phyloP scores from a whole-genome alignment of 2,888 invertebrate species.

The Heliconius ismenius region DNA sequence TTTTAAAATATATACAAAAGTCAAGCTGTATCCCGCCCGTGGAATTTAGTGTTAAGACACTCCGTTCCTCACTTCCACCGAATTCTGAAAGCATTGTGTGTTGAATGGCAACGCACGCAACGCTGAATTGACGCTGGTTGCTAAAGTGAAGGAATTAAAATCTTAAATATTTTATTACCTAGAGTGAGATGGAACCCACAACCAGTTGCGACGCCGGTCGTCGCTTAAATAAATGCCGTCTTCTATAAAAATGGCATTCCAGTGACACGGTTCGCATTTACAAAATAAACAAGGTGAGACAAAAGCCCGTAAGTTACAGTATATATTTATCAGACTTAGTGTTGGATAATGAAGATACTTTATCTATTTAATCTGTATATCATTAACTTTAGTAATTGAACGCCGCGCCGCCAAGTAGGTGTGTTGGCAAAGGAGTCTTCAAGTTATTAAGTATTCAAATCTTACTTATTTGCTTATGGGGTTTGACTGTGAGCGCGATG shows the following conservation, averaged over 20 bases:
- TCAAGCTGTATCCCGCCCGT: no score
- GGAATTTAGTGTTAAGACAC: no score
- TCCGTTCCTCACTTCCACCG: no score
- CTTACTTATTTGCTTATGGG: not conserved
- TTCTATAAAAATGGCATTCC: not conserved
- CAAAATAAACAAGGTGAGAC: slow-evolving; percentile 18
- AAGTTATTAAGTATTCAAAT: not conserved
- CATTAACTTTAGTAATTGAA: slow-evolving; percentile 23
- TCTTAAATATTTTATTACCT: no score
- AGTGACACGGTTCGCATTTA: not conserved
- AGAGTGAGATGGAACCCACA: no score
- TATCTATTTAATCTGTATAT: slow-evolving; percentile 29
- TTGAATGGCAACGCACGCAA: no score
- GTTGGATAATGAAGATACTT: slow-evolving; percentile 19
- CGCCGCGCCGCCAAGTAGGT: not conserved
- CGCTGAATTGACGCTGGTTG: no score
- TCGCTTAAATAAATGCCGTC: not conserved
- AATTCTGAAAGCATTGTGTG: no score
- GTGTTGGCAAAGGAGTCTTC: not conserved
- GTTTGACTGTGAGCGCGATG: no score
- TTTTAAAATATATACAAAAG: no score
- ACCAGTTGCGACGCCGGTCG: no score
- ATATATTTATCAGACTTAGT: slow-evolving; percentile 24
- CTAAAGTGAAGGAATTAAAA: no score
- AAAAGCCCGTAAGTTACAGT: slow-evolving; percentile 11